phyloP scores from a whole-genome alignment of 2,797 vertebrate genomes.

The Amazonetta brasiliensis region DNA sequence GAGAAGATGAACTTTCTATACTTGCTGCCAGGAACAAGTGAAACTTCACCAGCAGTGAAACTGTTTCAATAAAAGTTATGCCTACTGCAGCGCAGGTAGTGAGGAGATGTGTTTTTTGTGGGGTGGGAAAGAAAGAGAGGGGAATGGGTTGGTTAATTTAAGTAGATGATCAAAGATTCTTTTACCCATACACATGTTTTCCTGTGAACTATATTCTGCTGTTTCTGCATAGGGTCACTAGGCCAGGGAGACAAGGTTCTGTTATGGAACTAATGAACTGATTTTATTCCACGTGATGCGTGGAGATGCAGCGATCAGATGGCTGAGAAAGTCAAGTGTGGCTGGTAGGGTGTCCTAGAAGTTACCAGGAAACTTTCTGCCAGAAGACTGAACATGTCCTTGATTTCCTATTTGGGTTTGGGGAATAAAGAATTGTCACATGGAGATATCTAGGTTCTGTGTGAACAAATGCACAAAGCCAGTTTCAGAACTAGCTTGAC shows the following conservation, averaged over 20 bases:
- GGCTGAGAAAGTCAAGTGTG: accelerated
- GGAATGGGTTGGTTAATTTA: neutral
- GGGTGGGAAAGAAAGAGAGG: neutral
- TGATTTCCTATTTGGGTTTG: neutral
- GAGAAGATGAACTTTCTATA: neutral
- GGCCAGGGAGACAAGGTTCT: neutral
- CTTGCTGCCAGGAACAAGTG: neutral
- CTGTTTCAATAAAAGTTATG: neutral
- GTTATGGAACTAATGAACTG: neutral
- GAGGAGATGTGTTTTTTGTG: neutral
- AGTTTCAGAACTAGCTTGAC: neutral
- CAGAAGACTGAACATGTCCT: neutral
- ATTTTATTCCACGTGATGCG: neutral
- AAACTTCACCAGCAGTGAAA: neutral
- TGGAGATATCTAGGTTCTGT: neutral
- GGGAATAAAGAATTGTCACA: neutral
- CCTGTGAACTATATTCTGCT: neutral
- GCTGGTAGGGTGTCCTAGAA: neutral
- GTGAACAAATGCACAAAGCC: neutral
- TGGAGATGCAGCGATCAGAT: neutral
- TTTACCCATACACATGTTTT: neutral
- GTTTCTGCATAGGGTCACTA: neutral
- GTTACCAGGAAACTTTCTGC: neutral
- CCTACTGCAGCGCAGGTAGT: neutral
- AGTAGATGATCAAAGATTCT: neutral